Base-by-base conservation (phyloP, 2,888 invertebrate genomes). In the Lampropteryx suffumata region DNA sequence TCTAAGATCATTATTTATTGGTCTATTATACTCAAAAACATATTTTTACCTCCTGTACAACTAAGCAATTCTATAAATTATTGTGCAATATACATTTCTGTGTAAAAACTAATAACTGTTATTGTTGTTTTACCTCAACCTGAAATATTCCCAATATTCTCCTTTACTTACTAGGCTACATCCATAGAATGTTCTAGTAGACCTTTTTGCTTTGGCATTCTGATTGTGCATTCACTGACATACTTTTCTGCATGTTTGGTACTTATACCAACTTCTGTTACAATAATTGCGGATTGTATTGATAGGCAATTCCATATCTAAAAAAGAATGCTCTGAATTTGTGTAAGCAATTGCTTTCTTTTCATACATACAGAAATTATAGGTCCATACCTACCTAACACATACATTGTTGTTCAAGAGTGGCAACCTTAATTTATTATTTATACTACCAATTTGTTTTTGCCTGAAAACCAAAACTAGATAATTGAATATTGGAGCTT, bases 151-250 rank as follows among this genome's bases (percentile, higher is more conserved):
- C 28, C 9, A 39, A 29, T 24, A 9, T 37, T 39, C 28, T 42
- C 42, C 30, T 46, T 24, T 55, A 36, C 30, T 3, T 21, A 21
- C 3, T 51, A 44, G 42, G 32, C 32, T 57, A 36, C 49, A 53
- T 58, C 51, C 55, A 68, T 60, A 68, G 84, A 84, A 84, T 71
- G 68, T 84, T 84, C 85, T 82, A 82, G 84, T 84, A n/a, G n/a
- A n/a, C n/a, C 62, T 59, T 60, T 64, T 47, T 61, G 53, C 50
- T 37, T 28, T 28, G 11, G 13, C 32, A 50, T 32, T 48, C 11
- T 17, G 12, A 39, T 17, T 52, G 24, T 40, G 44, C 34, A 50
- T 26, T 28, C 26, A 34, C 36, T 45, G 42, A 44, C 40, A 34
- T 29, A 53, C 44, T 53, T 39, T 46, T 27, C 36, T 28, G n/a